These are phyloP conservation scores for Hozukius guyotensis DNA, from an alignment of 2,797 vertebrate genomes.

Conservation along the genomic window DNA sequence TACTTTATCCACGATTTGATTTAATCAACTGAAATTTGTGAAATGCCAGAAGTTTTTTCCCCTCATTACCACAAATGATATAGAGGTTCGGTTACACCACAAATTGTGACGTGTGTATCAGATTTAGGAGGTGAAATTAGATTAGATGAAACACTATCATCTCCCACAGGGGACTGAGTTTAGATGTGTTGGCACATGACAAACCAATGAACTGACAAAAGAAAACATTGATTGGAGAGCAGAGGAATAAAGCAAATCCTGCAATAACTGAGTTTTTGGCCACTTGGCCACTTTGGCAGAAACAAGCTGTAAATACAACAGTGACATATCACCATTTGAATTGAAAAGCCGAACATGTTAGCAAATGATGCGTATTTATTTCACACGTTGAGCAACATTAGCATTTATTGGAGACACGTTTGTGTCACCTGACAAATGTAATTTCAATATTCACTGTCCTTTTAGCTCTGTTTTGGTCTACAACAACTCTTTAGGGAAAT, in stretches of 20 bases:
- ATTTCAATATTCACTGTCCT: not conserved
- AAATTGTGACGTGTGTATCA: constrained; percentile 29
- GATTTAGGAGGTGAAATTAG: constrained; percentile 46
- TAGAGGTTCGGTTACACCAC: constrained; percentile 38
- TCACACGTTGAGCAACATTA: not conserved
- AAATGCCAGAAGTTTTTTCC: constrained; percentile 23
- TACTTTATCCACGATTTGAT: constrained; percentile 26
- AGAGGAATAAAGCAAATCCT: not conserved
- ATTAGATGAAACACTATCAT: constrained; percentile 50
- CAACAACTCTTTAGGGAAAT: not conserved
- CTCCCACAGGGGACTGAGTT: constrained; percentile 17
- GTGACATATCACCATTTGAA: not conserved
- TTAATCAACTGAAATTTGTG: constrained; percentile 31
- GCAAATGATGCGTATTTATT: not conserved
- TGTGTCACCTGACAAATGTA: not conserved
- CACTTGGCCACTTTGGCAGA: not conserved
- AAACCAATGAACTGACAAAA: constrained; percentile 9
- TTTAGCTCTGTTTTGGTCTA: constrained; percentile 3
- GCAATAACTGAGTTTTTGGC: not conserved
- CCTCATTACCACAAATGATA: constrained; percentile 33
- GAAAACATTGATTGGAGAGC: not conserved
- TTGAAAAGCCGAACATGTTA: not conserved
- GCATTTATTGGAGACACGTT: not conserved
- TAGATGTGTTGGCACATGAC: constrained; percentile 3
- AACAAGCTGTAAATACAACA: not conserved